A percentile compares a stretch with the other conserved stretches of the same genome.
Evolutionary conservation across 2,888 invertebrate species (phyloP).

Genomic region (Parnassius mnemosyne): DNA sequence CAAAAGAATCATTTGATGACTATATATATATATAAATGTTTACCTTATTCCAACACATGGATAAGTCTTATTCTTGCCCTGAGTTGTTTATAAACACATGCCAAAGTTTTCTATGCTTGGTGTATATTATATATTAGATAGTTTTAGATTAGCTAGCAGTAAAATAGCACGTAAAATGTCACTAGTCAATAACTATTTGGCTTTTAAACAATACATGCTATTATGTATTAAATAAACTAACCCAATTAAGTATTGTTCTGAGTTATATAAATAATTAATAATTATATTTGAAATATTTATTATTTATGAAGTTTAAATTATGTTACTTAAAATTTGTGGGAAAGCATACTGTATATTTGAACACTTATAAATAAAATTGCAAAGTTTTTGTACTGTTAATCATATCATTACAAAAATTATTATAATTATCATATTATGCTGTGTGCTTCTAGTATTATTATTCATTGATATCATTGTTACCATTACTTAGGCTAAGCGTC

Average conservation of each 20-base stretch:
- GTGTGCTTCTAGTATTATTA: too few relatives aligned
- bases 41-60: neutral
- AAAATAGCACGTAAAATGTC: slow-evolving; percentile 15
- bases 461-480: neutral
- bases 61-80: slow-evolving; percentile 4
- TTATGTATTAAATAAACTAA: neutral
- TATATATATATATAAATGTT: neutral
- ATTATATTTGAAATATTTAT: too few relatives aligned
- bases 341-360: too few relatives aligned
- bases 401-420: too few relatives aligned
- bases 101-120: slow-evolving; percentile 43
- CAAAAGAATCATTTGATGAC: neutral
- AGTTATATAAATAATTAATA: too few relatives aligned
- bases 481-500: too few relatives aligned
- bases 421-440: too few relatives aligned
- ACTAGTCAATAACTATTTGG: slow-evolving; percentile 16
- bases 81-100: slow-evolving; percentile 29
- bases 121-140: slow-evolving; percentile 39
- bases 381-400: too few relatives aligned
- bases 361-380: too few relatives aligned
- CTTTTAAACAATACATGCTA: slow-evolving; percentile 3
- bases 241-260: neutral
- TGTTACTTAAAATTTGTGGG: too few relatives aligned
- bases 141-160: slow-evolving; percentile 41
- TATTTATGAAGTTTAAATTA: too few relatives aligned